Evolutionary conservation across 2,888 invertebrate genomes (phyloP).

Genomic region (Pandemis corylana): DNA sequence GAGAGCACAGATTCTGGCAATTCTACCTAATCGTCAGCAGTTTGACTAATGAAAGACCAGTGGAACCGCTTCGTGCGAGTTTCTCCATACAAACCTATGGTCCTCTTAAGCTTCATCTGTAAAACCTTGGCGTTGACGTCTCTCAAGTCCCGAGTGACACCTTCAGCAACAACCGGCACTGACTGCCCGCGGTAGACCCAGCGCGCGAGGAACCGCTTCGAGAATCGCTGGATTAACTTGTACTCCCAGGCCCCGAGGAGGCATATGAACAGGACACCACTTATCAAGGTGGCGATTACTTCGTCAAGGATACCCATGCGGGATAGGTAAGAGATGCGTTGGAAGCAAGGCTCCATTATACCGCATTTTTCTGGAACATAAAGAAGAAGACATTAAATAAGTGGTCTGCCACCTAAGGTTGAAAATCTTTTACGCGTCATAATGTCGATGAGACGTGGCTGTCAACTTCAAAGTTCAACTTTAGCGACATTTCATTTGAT

Average conservation of each 20-base stretch:
- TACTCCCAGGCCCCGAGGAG: slow-evolving; percentile 69
- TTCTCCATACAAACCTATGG: neutral
- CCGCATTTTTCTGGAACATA: slow-evolving; percentile 69
- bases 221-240: slow-evolving; percentile 55
- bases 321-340: slow-evolving; percentile 57
- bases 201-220: slow-evolving; percentile 44
- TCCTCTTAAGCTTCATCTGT: slow-evolving; percentile 40
- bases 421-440: too few relatives aligned
- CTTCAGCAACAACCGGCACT: slow-evolving; percentile 35
- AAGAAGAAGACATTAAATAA: too few relatives aligned
- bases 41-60: too few relatives aligned
- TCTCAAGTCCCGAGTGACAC: slow-evolving; percentile 53
- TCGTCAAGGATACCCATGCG: slow-evolving; percentile 60
- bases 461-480: too few relatives aligned
- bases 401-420: too few relatives aligned
- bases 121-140: slow-evolving; percentile 55
- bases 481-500: too few relatives aligned
- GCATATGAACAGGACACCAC: slow-evolving; percentile 54
- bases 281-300: slow-evolving; percentile 56
- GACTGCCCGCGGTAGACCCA: slow-evolving; percentile 38
- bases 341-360: slow-evolving; percentile 68
- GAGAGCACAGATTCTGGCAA: too few relatives aligned
- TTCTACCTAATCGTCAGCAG: too few relatives aligned
- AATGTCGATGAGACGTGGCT: too few relatives aligned
- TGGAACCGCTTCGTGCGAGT: too few relatives aligned